Evolutionary conservation across 2,113 vertebrate species (phyloP).

Genomic region (Cichladusa arquata): DNA sequence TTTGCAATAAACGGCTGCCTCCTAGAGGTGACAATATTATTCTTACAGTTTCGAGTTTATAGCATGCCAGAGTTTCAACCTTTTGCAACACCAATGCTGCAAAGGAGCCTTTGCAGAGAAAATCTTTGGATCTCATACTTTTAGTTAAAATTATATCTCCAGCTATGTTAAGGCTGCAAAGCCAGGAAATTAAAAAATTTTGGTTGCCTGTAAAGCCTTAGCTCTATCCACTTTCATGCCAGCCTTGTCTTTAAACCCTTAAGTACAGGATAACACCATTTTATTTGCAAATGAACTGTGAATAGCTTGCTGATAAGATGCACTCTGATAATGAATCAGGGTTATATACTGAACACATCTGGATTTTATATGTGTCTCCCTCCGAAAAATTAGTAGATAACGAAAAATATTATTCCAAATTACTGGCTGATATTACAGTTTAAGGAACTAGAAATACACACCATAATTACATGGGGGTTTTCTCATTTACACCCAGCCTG

Average conservation of each 20-base stretch:
- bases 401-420: not conserved
- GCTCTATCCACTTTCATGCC: not conserved
- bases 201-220: not conserved
- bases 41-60: not conserved
- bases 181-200: not conserved
- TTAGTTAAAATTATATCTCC: not conserved
- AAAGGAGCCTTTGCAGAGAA: not conserved
- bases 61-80: not conserved
- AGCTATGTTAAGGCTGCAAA: not conserved
- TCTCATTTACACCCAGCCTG: not conserved
- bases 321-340: not conserved
- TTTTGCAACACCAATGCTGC: accelerated
- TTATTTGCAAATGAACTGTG: not conserved
- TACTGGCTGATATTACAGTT: not conserved
- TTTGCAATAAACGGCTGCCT: slow-evolving; percentile 58
- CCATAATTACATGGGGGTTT: not conserved
- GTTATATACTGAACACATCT: not conserved
- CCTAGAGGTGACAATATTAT: slow-evolving; percentile 28
- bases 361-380: not conserved
- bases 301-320: not conserved
- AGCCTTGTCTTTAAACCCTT: not conserved
- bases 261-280: not conserved
- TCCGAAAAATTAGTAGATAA: not conserved
- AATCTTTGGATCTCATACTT: not conserved
- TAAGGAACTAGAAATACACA: not conserved